A percentile compares a stretch with the other conserved stretches of the same genome.
phyloP scores from a whole-genome alignment of 53 echinoderm and acorn worm species.

The Zoroaster sp. region DNA sequence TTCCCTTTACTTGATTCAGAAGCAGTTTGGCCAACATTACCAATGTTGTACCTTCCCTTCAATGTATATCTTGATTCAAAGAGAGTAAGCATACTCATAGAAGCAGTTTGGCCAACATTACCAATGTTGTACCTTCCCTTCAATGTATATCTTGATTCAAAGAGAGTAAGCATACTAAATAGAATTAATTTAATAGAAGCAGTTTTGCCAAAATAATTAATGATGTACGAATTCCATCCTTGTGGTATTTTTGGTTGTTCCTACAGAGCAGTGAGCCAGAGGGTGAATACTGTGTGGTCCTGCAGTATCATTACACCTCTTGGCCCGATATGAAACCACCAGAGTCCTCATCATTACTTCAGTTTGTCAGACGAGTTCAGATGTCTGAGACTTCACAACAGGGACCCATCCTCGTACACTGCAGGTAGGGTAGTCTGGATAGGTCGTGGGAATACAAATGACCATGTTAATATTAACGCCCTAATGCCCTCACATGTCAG shows the following conservation, averaged over 20 bases:
- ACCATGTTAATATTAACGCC: neutral
- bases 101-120: neutral
- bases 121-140: neutral
- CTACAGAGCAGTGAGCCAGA: constrained; percentile 29
- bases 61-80: too few relatives aligned
- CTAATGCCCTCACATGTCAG: too few relatives aligned
- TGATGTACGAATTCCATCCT: too few relatives aligned
- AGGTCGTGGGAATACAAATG: too few relatives aligned
- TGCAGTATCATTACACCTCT: constrained; percentile 55
- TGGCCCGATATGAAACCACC: constrained; percentile 70
- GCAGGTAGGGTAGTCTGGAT: constrained; percentile 86
- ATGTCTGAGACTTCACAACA: neutral
- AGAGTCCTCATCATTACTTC: constrained; percentile 11
- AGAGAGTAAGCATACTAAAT: neutral
- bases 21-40: too few relatives aligned
- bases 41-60: too few relatives aligned
- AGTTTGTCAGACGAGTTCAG: neutral
- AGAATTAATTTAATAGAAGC: neutral
- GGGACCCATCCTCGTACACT: constrained; percentile 75
- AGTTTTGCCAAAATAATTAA: neutral
- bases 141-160: neutral
- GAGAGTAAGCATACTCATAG: neutral
- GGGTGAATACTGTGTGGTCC: constrained; percentile 23
- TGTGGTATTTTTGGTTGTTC: neutral
- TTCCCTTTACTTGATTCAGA: too few relatives aligned